These are phyloP conservation scores for Drosophila albomicans DNA, from an alignment of 1,140 invertebrate species.

Conservation along the genomic window DNA sequence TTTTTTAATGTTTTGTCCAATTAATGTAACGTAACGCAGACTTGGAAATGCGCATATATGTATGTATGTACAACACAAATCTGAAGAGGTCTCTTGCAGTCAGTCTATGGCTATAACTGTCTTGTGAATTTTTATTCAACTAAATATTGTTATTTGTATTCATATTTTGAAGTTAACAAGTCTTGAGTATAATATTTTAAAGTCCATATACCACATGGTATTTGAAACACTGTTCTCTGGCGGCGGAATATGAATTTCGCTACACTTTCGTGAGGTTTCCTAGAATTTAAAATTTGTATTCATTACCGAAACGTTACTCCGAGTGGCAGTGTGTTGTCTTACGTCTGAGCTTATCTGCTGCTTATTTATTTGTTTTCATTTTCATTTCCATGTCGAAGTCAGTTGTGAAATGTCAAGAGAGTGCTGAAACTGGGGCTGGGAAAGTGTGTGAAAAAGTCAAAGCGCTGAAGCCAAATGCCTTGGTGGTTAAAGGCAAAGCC, in stretches of 20 bases:
- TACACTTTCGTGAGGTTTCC: conserved; percentile 17
- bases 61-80: no score
- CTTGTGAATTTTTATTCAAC: not conserved
- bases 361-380: conserved; percentile 78
- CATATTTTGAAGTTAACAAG: conserved; percentile 27
- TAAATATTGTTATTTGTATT: not conserved
- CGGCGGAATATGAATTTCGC: not conserved
- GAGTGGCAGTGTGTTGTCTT: conserved; percentile 7
- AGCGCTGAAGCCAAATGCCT: conserved; percentile 46
- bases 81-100: no score
- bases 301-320: conserved; percentile 56
- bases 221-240: conserved; percentile 9
- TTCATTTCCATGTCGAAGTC: conserved; percentile 67
- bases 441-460: conserved; percentile 10
- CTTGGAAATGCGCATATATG: no score
- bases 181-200: conserved; percentile 36
- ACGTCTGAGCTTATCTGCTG: conserved; percentile 44
- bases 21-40: no score
- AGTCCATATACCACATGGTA: not conserved
- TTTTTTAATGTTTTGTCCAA: no score
- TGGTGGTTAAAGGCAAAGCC: conserved; percentile 10
- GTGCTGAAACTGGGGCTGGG: not conserved
- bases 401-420: conserved; percentile 60
- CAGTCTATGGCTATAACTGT: no score
- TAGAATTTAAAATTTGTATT: conserved; percentile 60